Evolutionary conservation across 1,140 invertebrate species (phyloP), one percentile per base, ranked within the genome.

Genomic region (Calliopsis andreniformis): DNA sequence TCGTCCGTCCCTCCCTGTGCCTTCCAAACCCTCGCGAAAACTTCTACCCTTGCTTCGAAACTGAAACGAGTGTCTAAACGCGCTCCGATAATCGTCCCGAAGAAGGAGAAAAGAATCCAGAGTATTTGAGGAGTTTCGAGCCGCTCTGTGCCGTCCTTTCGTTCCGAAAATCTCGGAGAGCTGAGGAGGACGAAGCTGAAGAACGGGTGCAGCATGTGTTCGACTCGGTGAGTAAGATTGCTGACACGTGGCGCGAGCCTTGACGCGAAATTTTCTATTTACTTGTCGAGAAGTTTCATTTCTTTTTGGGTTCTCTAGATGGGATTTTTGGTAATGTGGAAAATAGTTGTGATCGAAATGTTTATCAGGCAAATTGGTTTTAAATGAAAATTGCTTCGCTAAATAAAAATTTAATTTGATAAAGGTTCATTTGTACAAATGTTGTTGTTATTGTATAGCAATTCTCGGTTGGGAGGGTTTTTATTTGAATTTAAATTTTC

Each of bases 1-100:
- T 51, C 42, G 73, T 82, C 80, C 79, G 79, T 82, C 80, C 79
- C 32, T 59, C n/a, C 20, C 63, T 59, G 80, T 82, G 80, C 80
- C 80, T 82, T 82, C 18, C 61, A n/a, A 25, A 47, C 30, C 28
- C 35, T 8, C 23, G 2, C 20, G 20, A 28, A 4, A 7, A 47
- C n/a, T 35, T 14, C n/a, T 12, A 23, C 39, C n/a, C 51, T 43
- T 58, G 35, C 28, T 56, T 20, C 42, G 68, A 64, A 58, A 73
- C 55, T 49, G 39, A 64, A 51, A 59, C 62, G 68, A 62, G 55
- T 61, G 59, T 66, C 30, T 6, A n/a, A 35, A 70, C 63, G 63
- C 63, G 43, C 18, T 20, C 12, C 58, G 32, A 35, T 23, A 18
- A 20, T 47, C 45, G 56, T 51, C 58, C n/a, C 35, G 35, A 71